Evolutionary conservation across 30 jellyfish, hydroid and myxozoan species (phyloP).

Genomic region (Turritopsis dohrnii): DNA sequence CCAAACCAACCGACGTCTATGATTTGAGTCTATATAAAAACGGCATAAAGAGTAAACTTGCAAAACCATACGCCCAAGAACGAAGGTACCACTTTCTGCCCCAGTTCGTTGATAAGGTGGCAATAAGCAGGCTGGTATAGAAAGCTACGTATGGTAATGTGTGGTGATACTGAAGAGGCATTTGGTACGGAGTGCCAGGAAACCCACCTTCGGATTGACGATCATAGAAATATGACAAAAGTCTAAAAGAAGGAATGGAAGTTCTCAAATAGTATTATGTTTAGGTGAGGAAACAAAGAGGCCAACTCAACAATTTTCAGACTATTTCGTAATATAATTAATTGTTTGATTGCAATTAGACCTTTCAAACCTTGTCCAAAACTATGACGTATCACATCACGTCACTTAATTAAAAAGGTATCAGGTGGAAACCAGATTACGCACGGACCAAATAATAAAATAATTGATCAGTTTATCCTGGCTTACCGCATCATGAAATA

Average conservation of each 20-base stretch:
- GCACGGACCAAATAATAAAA: background rate
- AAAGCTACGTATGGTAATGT: background rate
- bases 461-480: too few relatives aligned
- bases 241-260: background rate
- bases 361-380: too few relatives aligned
- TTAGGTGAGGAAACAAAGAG: too few relatives aligned
- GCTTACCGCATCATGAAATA: background rate
- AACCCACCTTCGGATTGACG: conserved; percentile 16
- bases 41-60: conserved; percentile 6
- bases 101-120: conserved; percentile 11
- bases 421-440: too few relatives aligned
- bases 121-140: background rate
- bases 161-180: conserved; percentile 5
- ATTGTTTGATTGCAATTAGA: too few relatives aligned
- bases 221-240: background rate
- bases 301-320: too few relatives aligned
- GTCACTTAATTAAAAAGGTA: too few relatives aligned
- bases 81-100: background rate
- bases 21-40: background rate
- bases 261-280: too few relatives aligned
- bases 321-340: too few relatives aligned
- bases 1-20: background rate
- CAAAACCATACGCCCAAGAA: conserved; percentile 1
- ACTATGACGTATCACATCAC: too few relatives aligned
- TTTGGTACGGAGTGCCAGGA: background rate